Base-by-base conservation (phyloP, 64 coral and sea anemone genomes). In the Actinia equina region DNA sequence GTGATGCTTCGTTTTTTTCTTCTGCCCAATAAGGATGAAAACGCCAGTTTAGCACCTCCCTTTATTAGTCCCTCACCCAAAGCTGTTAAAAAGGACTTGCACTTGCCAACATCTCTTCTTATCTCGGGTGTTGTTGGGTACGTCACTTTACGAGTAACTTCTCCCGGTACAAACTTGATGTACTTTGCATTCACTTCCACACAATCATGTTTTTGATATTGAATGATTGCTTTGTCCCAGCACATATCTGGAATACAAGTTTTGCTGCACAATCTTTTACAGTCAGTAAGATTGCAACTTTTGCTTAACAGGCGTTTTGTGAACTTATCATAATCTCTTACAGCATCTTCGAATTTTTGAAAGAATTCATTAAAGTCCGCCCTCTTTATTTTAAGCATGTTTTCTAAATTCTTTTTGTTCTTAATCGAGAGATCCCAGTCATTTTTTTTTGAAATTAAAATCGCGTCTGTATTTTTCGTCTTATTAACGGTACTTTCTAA, bases 201-300 rank as follows among this genome's bases (percentile, higher is more conserved):
- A 79, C 77, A 79, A 43, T 79, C 77, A 79, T 42, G 37, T 18
- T 79, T 79, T 43, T 79, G 30, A 19, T 79, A 79, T 19, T 79
- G 25, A 18, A 79, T 46, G 42, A 46, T 79, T 18, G 77, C 77
- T 79, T 30, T 79, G 49, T 59, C 56, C 82, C 82, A 84, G 22
- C 82, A 84, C 56, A 84, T 84, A 59, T 84, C 82, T 3, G 43
- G 44, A 15, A 84, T 37, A 17, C 82, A 84, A 53, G 82, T 84
- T 59, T 84, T 84, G 22, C 45, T 84, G 49, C 82, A 84, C 10
- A 84, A 10, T 3, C 77, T 41, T 44, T 79, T 79, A 19, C 77
- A 79, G 44, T 79, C 37, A 44, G 18, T 18, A 5, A 79, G 30
- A 79, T 13, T 79, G 77, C 77, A 79, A 79, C 44, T 79, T 79